Base-by-base conservation (phyloP, 2,113 vertebrate genomes). In the Xiphophorus maculatus region DNA sequence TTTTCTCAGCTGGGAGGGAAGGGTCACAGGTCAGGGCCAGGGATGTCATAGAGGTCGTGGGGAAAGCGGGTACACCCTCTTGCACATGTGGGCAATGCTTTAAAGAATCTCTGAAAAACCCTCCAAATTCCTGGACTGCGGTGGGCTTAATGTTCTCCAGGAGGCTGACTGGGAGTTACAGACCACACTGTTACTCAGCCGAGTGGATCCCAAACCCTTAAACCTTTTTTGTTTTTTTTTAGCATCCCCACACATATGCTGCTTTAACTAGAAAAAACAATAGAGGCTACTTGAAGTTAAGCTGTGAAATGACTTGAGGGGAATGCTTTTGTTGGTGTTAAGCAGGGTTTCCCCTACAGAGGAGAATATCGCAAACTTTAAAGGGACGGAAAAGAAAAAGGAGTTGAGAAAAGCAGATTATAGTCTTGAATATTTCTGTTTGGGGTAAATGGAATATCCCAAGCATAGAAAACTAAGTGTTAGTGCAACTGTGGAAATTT, bases 241-340 rank as follows among this genome's bases (percentile, higher is more conserved):
- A 85, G 63, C 66, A 76, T 76, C 64, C 87, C 89, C 82, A 86
- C 88, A 85, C 89, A 91, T 90, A 92, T 92, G 87, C 90, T 85
- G 71, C 77, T 66, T 63, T 72, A 74, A 89, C 91, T 90, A 93
- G 87, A 65, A 84, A 54, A 27, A 70, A 92, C 90, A 90, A 91
- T 83, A 63, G 82, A 7, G 80, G 82, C 68, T 70, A 90, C 91
- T 94, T 90, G 77, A 88, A 90, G 90, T 89, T 84, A 92, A 93
- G 78, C 79, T 84, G 81, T 60, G 80, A 87, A 83, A 83, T 87
- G 69, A 89, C 84, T 87, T 37, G 67, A 69, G 77, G 83, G 85
- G 79, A 65, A 3, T 74, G 63, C 88, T 83, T 87, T 94, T 93
- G 91, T 92, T 84, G 63, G 88, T 90, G 84, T 94, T 91, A 90